These are phyloP conservation scores for Carettochelys insculpta DNA, from an alignment of 2,113 vertebrate species.

Conservation along the genomic window DNA sequence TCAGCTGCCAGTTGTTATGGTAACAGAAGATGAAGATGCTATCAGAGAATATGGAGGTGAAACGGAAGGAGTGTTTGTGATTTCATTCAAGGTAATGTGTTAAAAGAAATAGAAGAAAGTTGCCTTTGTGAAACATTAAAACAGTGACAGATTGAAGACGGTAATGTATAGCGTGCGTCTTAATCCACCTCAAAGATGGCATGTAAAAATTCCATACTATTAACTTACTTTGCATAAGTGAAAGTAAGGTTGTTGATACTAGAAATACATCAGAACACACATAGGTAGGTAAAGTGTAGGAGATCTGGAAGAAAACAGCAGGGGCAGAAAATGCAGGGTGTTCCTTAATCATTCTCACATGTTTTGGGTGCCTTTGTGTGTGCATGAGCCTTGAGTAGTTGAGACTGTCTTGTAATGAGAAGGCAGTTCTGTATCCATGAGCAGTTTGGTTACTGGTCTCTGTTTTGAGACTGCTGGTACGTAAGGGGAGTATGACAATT, in stretches of 20 bases:
- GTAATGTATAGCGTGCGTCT: neutral
- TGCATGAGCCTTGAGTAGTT: neutral
- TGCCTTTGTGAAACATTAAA: neutral
- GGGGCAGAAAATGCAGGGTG: neutral
- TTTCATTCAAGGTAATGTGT: constrained; percentile 87
- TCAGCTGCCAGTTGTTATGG: constrained; percentile 91
- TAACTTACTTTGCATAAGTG: constrained; percentile 14
- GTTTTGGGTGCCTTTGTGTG: neutral
- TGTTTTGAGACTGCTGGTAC: neutral
- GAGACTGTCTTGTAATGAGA: too few species aligned
- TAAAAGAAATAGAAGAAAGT: neutral
- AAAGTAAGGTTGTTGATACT: neutral
- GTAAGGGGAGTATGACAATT: neutral
- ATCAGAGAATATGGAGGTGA: constrained; percentile 84
- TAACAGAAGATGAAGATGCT: constrained; percentile 88
- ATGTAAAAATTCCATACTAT: neutral
- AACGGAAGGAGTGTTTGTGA: constrained; percentile 90
- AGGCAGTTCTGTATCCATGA: neutral
- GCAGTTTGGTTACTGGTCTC: neutral
- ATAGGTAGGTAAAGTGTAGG: neutral
- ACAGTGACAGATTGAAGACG: constrained; percentile 16
- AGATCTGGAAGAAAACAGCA: neutral
- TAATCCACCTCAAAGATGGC: constrained; percentile 4
- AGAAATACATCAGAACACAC: neutral
- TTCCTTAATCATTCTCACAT: neutral